These are phyloP conservation scores for Scotopteryx bipunctaria DNA, from an alignment of 2,888 invertebrate genomes.

Conservation along the genomic window DNA sequence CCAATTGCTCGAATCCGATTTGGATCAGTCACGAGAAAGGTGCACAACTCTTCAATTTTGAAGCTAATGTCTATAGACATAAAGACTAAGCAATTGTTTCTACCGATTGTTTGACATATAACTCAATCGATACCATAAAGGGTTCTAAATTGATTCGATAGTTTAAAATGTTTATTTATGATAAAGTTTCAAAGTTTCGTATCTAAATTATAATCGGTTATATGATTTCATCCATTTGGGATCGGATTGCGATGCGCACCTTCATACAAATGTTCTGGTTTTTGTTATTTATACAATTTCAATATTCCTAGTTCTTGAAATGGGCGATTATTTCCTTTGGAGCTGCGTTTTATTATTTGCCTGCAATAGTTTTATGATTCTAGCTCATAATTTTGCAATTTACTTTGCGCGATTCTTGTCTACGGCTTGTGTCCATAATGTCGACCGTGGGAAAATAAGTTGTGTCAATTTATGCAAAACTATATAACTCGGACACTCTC, in stretches of 20 bases:
- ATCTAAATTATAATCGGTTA: constrained; percentile 27
- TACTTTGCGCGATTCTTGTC: constrained; percentile 5
- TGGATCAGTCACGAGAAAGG: constrained; percentile 57
- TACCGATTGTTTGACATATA: constrained; percentile 56
- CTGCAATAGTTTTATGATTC: constrained; percentile 18
- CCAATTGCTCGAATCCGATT: constrained; percentile 61
- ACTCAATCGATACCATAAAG: constrained; percentile 63
- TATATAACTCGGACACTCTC: too few species aligned
- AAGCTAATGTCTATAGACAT: constrained; percentile 9
- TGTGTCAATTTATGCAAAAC: too few species aligned
- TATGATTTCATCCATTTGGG: constrained; percentile 20
- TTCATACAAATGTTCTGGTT: constrained; percentile 15
- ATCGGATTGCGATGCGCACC: constrained; percentile 11
- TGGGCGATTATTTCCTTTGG: constrained; percentile 14
- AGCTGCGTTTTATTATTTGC: constrained; percentile 16
- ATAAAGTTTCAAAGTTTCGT: constrained; percentile 28
- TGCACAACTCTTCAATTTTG: constrained; percentile 39
- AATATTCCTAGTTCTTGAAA: constrained; percentile 7
- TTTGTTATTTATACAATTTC: constrained; percentile 11
- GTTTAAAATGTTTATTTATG: constrained; percentile 55
- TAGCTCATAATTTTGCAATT: constrained; percentile 9
- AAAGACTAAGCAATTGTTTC: constrained; percentile 3
- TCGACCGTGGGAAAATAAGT: too few species aligned
- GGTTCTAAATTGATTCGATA: constrained; percentile 48
- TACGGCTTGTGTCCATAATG: too few species aligned